These are phyloP conservation scores for Caenorhabditis virilis DNA, from an alignment of 2,888 invertebrate species.

Conservation along the genomic window DNA sequence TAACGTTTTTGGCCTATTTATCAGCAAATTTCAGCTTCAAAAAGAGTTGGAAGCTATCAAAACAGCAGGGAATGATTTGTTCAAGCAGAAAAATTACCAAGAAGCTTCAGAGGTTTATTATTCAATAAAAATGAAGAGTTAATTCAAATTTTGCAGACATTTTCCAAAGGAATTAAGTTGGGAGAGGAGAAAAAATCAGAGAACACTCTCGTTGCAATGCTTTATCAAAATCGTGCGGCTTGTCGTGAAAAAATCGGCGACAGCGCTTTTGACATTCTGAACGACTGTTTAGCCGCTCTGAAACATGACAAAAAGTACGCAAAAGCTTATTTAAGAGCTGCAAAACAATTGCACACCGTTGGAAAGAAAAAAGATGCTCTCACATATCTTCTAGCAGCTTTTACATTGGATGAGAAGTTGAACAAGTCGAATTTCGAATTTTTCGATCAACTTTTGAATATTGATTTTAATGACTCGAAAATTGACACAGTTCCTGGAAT, in stretches of 20 bases:
- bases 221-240: conserved; percentile 36
- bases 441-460: conserved; percentile 14
- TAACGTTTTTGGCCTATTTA: background rate
- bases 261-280: conserved; percentile 15
- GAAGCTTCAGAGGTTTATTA: conserved; percentile 13
- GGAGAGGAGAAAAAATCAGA: conserved; percentile 5
- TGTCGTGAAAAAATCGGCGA: conserved; percentile 25
- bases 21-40: conserved; percentile 15
- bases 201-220: conserved; percentile 23
- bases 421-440: conserved; percentile 31
- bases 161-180: conserved; percentile 17
- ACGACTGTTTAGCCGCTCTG: conserved; percentile 30
- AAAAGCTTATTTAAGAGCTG: conserved; percentile 33
- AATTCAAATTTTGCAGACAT: conserved; percentile 5
- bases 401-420: conserved; percentile 18
- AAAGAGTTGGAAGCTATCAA: conserved; percentile 23
- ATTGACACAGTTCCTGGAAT: conserved; percentile 18
- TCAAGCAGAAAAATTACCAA: conserved; percentile 25
- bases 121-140: background rate
- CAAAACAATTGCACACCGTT: conserved; percentile 14
- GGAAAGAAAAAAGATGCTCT: conserved; percentile 38
- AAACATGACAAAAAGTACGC: conserved; percentile 31
- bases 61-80: conserved; percentile 17
- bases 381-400: conserved; percentile 30
- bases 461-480: conserved; percentile 5